Percentiles rank a stretch among this genome's conserved stretches.
Evolutionary conservation across 2,797 vertebrate genomes (phyloP).

Genomic region (Chiloscyllium punctatum): DNA sequence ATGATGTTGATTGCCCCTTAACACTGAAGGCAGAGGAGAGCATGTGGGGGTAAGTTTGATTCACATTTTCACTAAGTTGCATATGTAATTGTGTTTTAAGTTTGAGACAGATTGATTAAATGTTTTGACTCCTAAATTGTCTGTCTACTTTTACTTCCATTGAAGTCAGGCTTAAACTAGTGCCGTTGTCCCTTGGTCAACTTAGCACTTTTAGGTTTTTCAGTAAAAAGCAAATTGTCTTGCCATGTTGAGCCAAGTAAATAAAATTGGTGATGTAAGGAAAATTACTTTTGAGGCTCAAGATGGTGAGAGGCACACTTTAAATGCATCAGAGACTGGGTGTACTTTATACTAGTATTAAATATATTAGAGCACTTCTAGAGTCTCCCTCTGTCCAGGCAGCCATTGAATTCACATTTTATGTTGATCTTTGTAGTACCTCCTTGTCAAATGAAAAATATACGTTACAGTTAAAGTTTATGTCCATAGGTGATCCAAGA

Average conservation of each 20-base stretch:
- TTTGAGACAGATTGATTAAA: neutral
- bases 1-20: slow-evolving; percentile 7
- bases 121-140: neutral
- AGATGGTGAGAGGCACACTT: neutral
- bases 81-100: neutral
- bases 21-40: neutral
- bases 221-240: neutral
- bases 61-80: neutral
- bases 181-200: neutral
- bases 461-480: too few relatives aligned
- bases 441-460: too few relatives aligned
- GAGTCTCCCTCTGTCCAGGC: too few relatives aligned
- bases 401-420: too few relatives aligned
- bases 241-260: neutral
- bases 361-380: neutral
- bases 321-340: neutral
- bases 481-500: too few relatives aligned
- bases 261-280: neutral
- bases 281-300: neutral
- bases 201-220: neutral
- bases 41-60: neutral
- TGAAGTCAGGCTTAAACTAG: neutral
- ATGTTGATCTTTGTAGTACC: too few relatives aligned
- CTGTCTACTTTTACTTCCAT: neutral
- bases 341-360: neutral